Conservation (phyloP, 1,140 invertebrate genomes). For the Cotesia vestalis region DNA sequence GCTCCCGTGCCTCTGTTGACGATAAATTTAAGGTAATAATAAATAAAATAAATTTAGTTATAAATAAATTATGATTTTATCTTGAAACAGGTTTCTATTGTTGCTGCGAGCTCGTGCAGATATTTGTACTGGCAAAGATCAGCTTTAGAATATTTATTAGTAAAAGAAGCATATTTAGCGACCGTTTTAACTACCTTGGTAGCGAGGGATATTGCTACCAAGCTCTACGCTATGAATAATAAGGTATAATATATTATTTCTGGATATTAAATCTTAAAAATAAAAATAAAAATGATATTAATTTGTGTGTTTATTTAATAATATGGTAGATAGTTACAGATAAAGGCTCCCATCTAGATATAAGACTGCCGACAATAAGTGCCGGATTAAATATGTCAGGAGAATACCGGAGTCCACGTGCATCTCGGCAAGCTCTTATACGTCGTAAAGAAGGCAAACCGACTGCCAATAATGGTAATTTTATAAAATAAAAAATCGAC, state of each 20-base stretch:
- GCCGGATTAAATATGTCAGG: slow-evolving; percentile 70
- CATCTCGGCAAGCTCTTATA: slow-evolving; percentile 54
- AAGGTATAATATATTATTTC: slow-evolving; percentile 67
- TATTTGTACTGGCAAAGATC: slow-evolving; percentile 87
- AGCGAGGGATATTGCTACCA: slow-evolving; percentile 86
- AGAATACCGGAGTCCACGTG: slow-evolving; percentile 68
- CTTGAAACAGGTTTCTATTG: slow-evolving; percentile 78
- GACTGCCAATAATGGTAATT: slow-evolving; percentile 47
- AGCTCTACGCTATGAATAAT: slow-evolving; percentile 89
- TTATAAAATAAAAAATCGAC: not conserved
- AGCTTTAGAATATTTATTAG: slow-evolving; percentile 83
- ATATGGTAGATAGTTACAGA: slow-evolving; percentile 72
- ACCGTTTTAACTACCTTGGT: slow-evolving; percentile 84
- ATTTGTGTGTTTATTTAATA: no score
- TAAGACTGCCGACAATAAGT: slow-evolving; percentile 82
- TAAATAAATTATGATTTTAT: slow-evolving; percentile 30
- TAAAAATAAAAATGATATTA: not conserved
- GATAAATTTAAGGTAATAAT: slow-evolving; percentile 85
- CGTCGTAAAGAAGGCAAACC: slow-evolving; percentile 59
- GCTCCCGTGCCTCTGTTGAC: slow-evolving; percentile 80
- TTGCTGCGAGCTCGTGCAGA: slow-evolving; percentile 81
- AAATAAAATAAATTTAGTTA: slow-evolving; percentile 13
- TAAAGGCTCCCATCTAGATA: slow-evolving; percentile 83
- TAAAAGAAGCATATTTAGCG: slow-evolving; percentile 86
- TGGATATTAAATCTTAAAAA: slow-evolving; percentile 5